Conservation (phyloP, 2,888 invertebrate genomes). For the Lycophotia porphyrea region DNA sequence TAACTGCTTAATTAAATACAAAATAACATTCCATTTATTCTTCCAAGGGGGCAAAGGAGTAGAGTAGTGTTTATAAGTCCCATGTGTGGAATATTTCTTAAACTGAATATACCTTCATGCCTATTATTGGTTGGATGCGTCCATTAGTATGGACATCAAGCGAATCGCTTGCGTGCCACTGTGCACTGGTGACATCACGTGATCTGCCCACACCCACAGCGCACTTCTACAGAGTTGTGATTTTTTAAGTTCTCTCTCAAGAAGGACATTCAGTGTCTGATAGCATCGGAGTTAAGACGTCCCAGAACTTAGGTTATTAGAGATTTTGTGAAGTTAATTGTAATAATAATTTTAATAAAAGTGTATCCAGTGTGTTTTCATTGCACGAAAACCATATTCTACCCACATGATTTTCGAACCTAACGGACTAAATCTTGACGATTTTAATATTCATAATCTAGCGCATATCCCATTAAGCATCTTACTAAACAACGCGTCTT, state of each 20-base stretch:
- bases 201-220: too few relatives aligned
- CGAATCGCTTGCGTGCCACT: too few relatives aligned
- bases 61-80: neutral
- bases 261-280: neutral
- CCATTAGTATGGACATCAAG: neutral
- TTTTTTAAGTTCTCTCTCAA: neutral
- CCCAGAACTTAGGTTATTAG: neutral
- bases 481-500: neutral
- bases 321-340: neutral
- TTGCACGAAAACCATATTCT: neutral
- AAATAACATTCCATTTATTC: neutral
- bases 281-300: neutral
- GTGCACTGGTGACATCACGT: neutral
- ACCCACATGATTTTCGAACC: neutral
- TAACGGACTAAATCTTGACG: neutral
- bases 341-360: neutral
- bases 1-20: too few relatives aligned
- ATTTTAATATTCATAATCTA: neutral
- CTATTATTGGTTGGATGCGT: too few relatives aligned
- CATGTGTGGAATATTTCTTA: too few relatives aligned
- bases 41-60: neutral
- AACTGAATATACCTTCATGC: too few relatives aligned
- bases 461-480: neutral
- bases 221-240: neutral
- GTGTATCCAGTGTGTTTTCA: neutral